Evolutionary conservation across 35 echinoderm and acorn worm genomes (phyloP), one percentile per base, ranked within the genome.

Genomic region (Lytechinus pictus): DNA sequence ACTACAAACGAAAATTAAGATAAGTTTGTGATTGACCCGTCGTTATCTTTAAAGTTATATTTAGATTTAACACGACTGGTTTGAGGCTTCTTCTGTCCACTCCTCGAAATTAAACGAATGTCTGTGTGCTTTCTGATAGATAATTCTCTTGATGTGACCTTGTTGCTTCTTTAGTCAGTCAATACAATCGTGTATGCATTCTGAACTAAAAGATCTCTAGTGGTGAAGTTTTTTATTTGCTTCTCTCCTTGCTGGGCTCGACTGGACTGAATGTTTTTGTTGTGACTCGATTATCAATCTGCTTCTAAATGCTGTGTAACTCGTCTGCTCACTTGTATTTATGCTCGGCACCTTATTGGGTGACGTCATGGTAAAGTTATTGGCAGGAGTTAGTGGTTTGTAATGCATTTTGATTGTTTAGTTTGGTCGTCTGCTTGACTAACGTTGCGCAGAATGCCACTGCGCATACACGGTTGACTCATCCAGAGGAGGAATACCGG

Each of bases 291-390:
- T 8, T 11, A 9, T 58, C 0, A 58, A 79, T 7, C 66, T 79
- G 66, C 66, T 79, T 7, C 66, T 79, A 16, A 79, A 79, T 79
- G 66, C 66, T 79, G 19, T 79, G 16, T 79, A 79, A n/a, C 66
- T 79, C 19, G 19, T 5, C 19, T n/a, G 66, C n/a, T 27, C 66
- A 24, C 66, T 4, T 7, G 66, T 79, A 79, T 79, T 79, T 79
- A 79, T 24, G 66, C 33, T 44, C 33, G n/a, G 66, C 66, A 8
- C 16, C 21, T 79, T 79, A 24, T 24, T 19, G 88, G 44, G 88
- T 90, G 88, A 90, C 52, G 88, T 90, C 88, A 90, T 90, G 16
- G 27, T n/a, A 53, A 89, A 89, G 52, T 89, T 89, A 89, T 89
- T 10, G 52, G 88, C 29, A 27, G 88, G 29, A 33, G 88, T 44